Evolutionary conservation across 2,113 vertebrate species (phyloP), one percentile per base, ranked within the genome.

Genomic region (Rhipidura dahli): DNA sequence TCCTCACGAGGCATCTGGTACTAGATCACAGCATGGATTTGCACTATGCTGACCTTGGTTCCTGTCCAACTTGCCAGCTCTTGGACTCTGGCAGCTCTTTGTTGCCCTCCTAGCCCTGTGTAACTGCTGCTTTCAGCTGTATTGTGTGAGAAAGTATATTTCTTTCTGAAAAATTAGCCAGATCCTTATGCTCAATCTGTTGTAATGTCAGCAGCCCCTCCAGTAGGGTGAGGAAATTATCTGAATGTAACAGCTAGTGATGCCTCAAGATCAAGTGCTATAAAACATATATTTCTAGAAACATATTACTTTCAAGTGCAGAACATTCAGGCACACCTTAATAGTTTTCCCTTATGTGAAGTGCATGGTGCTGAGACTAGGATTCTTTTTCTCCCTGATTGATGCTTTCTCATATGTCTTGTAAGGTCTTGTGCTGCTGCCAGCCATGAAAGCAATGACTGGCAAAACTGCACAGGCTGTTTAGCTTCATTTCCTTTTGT

Each of bases 221-320:
- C 77, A 89, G 64, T 5, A 90, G 66, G 40, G 78, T 80, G 83
- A 87, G 68, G 64, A 96, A 97, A 95, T 96, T 83, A 95, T 81
- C 72, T 93, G 47, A 87, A 88, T 40, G 50, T 82, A 94, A 82
- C 45, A 89, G 77, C 76, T 70, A 84, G 75, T 39, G 59, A 95
- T 80, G 90, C 31, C 72, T 85, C 76, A 94, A 83, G 77, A 93
- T 77, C 68, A 89, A 81, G 39, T 72, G 75, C 81, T 94, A 89
- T 51, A 64, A 94, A 84, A 81, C 26, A 89, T 21, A 64, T 10
- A 44, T 75, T 92, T 83, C 76, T 89, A 92, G 37, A 85, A 80
- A 82, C n/a, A 51, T 44, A 83, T 92, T 92, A 92, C 90, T 95
- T 97, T 93, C 85, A 95, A 98, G 83, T 42, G 54, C 57, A 83